phyloP scores from a whole-genome alignment of 2,113 vertebrate species.

The Sinocyclocheilus maitianheensis region DNA sequence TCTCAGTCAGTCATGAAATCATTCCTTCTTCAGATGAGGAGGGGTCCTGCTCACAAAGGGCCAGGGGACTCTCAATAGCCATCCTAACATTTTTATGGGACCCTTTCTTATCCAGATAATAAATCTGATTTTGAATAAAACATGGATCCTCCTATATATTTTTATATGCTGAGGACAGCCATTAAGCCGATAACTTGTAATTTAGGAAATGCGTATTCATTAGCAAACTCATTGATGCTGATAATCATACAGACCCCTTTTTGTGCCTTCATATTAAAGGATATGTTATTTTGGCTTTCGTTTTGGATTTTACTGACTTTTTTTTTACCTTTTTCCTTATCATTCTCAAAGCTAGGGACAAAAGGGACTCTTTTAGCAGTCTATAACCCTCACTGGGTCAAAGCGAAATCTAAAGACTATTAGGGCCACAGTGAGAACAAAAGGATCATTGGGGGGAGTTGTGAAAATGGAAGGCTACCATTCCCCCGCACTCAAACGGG shows the following conservation, averaged over 20 bases:
- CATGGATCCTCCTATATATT: conserved; percentile 54
- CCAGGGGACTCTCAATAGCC: conserved; percentile 45
- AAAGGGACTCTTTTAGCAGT: conserved; percentile 74
- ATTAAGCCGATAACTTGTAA: conserved; percentile 5
- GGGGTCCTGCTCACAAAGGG: conserved; percentile 45
- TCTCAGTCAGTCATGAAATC: conserved; percentile 63
- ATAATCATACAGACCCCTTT: not conserved
- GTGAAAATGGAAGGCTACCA: conserved; percentile 86
- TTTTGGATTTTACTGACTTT: conserved; percentile 66
- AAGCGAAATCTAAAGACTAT: conserved; percentile 81
- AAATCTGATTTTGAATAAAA: conserved; percentile 66
- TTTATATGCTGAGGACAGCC: conserved; percentile 28
- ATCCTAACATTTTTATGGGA: conserved; percentile 53
- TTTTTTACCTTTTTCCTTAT: conserved; percentile 58
- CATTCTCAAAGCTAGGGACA: conserved; percentile 65
- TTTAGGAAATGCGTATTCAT: not conserved
- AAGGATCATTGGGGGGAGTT: conserved; percentile 81
- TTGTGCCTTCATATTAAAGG: not conserved
- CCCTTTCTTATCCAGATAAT: conserved; percentile 55
- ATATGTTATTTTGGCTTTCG: conserved; percentile 12
- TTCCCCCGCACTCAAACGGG: conserved; percentile 75
- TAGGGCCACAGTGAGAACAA: conserved; percentile 79
- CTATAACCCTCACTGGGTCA: conserved; percentile 78
- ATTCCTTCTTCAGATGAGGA: conserved; percentile 24
- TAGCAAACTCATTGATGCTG: not conserved